Percentiles rank a stretch among this genome's conserved stretches.
Conservation (phyloP, 2,797 vertebrate genomes). For the Pangasius sanitwongsei region DNA sequence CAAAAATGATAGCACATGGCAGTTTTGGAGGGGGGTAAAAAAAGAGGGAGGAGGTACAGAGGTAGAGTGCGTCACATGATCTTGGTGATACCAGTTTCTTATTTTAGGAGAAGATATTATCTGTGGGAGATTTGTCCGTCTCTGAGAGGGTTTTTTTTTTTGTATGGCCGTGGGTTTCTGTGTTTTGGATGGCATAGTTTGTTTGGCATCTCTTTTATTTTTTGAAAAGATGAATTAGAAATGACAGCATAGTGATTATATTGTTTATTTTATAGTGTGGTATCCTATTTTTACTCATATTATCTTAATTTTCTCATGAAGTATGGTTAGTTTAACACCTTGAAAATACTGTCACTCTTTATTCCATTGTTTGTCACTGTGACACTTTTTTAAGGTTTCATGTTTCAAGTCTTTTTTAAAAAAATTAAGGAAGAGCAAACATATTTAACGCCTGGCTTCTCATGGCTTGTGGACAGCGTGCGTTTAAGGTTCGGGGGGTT, state of each 20-base stretch:
- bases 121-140: slow-evolving; percentile 27
- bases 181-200: slow-evolving; percentile 5
- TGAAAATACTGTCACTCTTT: not conserved
- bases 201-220: slow-evolving; percentile 58
- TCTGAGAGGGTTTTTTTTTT: not conserved
- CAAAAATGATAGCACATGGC: slow-evolving; percentile 87
- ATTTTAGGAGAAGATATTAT: slow-evolving; percentile 70
- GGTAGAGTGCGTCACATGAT: slow-evolving; percentile 88
- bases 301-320: not conserved
- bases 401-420: not conserved
- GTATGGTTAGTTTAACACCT: not conserved
- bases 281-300: not conserved
- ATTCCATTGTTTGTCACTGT: not conserved
- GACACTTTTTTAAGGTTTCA: not conserved
- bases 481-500: slow-evolving; percentile 49
- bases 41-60: slow-evolving; percentile 67
- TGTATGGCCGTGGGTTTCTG: not conserved
- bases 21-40: slow-evolving; percentile 71
- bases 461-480: slow-evolving; percentile 11
- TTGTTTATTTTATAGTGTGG: not conserved
- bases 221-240: slow-evolving; percentile 66
- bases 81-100: slow-evolving; percentile 77
- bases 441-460: slow-evolving; percentile 10
- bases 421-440: slow-evolving; percentile 14
- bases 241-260: slow-evolving; percentile 60